Conservation (phyloP, 2,113 vertebrate species). For the Nicator chloris region DNA sequence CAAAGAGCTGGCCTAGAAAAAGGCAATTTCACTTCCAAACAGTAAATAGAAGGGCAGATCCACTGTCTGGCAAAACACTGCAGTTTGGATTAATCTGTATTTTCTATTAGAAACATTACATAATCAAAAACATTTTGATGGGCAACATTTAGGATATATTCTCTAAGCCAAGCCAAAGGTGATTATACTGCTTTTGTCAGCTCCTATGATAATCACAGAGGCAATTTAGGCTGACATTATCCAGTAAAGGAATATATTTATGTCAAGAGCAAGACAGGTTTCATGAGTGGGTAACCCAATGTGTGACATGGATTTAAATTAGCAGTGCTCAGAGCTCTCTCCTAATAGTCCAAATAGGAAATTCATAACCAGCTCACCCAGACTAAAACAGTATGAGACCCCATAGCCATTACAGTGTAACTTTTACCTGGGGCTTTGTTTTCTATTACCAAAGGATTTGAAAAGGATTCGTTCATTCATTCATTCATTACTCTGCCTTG, state of each 20-base stretch:
- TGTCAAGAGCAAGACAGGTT: background rate
- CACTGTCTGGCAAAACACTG: background rate
- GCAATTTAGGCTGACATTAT: background rate
- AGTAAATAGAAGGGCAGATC: background rate
- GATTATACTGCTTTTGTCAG: background rate
- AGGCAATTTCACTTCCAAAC: background rate
- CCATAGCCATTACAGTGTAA: background rate
- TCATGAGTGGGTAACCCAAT: background rate
- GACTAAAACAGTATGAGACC: background rate
- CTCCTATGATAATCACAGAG: background rate
- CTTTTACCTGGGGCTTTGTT: background rate
- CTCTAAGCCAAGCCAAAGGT: background rate
- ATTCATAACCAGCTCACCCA: background rate
- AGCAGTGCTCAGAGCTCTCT: background rate
- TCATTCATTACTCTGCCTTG: background rate
- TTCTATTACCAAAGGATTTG: background rate
- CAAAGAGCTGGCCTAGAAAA: background rate
- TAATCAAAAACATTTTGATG: background rate
- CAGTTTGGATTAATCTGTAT: background rate
- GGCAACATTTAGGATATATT: background rate
- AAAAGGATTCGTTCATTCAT: background rate
- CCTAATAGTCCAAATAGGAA: accelerated
- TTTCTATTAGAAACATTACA: background rate
- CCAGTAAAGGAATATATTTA: background rate
- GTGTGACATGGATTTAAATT: background rate